Base-by-base conservation (phyloP, 64 coral and sea anemone genomes). In the Montipora capricornis region DNA sequence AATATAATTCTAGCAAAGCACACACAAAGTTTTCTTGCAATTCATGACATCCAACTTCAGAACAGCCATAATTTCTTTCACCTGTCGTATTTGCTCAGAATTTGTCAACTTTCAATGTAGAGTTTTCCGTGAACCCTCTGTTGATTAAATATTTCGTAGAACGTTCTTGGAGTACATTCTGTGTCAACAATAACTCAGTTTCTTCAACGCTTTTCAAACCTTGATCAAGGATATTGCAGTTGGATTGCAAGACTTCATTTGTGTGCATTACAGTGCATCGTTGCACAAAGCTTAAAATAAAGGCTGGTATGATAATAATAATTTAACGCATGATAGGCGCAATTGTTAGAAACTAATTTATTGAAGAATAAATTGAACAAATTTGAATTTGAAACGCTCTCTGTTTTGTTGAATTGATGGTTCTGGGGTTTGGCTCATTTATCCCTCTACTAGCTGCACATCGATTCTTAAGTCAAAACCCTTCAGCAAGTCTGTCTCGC, bases 321-420 rank as follows among this genome's bases (percentile, higher is more conserved):
- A 71, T 62, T 86, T 86, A 73, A 45, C 2, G 15, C 46, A 22
- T 22, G 19, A 86, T 70, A 73, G 9, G 2, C 46, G 50, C 37
- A 64, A 86, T 49, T 86, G 82, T 86, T 73, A 49, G n/a, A 71
- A 22, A 86, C 64, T 86, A 86, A 86, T 86, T 86, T 86, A 86
- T 86, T 86, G 82, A 86, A 45, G 58, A 82, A 86, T 86, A 50
- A 86, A 69, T 71, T 73, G 17, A 86, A 69, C 45, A 9, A 73
- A 71, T 86, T 86, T 86, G 64, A 73, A 86, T 86, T 71, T 67
- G 10, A 47, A 71, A n/a, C 16, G 6, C 47, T 22, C 5, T 84
- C 19, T 57, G 11, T 57, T 57, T 57, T 57, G 4, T 8, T 57
- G 53, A 8, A 8, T 57, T 8, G 11, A 57, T 57, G 53, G 44